Evolutionary conservation across 1,140 invertebrate species (phyloP), one percentile per base, ranked within the genome.

Genomic region (Bombyx mandarina): DNA sequence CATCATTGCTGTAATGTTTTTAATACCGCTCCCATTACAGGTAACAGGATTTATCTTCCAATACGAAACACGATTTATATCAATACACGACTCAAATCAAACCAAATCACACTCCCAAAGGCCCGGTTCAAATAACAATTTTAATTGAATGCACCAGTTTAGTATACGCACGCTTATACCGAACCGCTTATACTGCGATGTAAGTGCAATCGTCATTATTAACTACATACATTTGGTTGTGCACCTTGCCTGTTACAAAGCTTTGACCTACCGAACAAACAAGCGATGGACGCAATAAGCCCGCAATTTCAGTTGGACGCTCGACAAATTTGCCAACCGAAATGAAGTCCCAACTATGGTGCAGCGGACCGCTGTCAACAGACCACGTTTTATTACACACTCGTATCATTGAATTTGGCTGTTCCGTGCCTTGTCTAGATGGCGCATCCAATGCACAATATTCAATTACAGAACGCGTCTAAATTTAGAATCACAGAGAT

Each of bases 321-420:
- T 81, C 78, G 66, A 82, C 82, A 85, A 80, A 82, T 85, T 81
- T 81, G 77, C 79, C 72, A 69, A 79, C 77, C 67, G 77, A 81
- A 85, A 85, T 82, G 75, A 82, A 84, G 77, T 79, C 73, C 67
- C 73, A 70, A 79, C 71, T 67, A 63, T 63, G 51, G 61, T 63
- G 62, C 66, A 54, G 65, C 72, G 61, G 66, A 66, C 60, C 61
- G 78, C 66, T 80, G 78, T 80, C 78, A 80, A 78, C 77, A 80
- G 67, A 64, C 71, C 73, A 77, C 68, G 67, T 82, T 80, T 83
- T 84, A 84, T 80, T 84, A 77, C 73, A 70, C 65, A 72, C 76
- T 58, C 71, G 59, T 63, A 68, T 71, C 77, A 79, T 79, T 78
- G 74, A 78, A 78, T 82, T 77, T 73, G 73, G 61, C 72, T 66